Evolutionary conservation across 2,888 invertebrate species (phyloP).

Genomic region (Ametastegia equiseti): DNA sequence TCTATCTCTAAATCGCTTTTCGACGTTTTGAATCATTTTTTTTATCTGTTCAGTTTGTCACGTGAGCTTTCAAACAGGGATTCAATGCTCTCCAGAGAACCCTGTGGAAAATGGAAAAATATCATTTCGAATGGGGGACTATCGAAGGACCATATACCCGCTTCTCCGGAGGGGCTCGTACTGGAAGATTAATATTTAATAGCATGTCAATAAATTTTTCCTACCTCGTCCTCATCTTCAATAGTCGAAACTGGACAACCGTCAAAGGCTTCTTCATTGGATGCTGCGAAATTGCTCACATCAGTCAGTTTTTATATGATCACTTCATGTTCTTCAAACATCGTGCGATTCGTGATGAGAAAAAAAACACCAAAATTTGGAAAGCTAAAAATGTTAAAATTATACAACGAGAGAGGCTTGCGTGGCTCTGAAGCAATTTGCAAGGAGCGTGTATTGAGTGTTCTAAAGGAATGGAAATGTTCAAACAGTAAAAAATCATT

Average conservation of each 20-base stretch:
- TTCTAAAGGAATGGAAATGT: too few species aligned
- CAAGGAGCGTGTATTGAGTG: too few species aligned
- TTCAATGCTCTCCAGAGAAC: slow-evolving; percentile 20
- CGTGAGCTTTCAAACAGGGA: slow-evolving; percentile 24
- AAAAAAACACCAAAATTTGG: too few species aligned
- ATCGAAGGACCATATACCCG: background rate
- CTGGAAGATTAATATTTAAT: slow-evolving; percentile 7
- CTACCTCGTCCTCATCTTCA: too few species aligned
- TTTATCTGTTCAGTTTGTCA: background rate
- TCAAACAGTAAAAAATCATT: too few species aligned
- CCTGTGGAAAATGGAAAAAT: background rate
- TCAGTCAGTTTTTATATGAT: too few species aligned
- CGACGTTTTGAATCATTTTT: background rate
- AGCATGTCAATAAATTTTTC: slow-evolving; percentile 5
- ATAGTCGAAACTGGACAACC: background rate
- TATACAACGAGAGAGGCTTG: too few species aligned
- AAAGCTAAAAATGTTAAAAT: too few species aligned
- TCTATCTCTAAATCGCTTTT: background rate
- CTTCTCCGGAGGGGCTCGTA: background rate
- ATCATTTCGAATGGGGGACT: background rate
- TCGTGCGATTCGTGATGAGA: too few species aligned
- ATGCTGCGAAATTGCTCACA: background rate
- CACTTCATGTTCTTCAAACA: too few species aligned
- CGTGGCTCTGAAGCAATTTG: too few species aligned
- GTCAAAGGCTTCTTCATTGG: background rate